phyloP scores from a whole-genome alignment of 2,113 vertebrate genomes.

The Coryphaenoides rupestris region DNA sequence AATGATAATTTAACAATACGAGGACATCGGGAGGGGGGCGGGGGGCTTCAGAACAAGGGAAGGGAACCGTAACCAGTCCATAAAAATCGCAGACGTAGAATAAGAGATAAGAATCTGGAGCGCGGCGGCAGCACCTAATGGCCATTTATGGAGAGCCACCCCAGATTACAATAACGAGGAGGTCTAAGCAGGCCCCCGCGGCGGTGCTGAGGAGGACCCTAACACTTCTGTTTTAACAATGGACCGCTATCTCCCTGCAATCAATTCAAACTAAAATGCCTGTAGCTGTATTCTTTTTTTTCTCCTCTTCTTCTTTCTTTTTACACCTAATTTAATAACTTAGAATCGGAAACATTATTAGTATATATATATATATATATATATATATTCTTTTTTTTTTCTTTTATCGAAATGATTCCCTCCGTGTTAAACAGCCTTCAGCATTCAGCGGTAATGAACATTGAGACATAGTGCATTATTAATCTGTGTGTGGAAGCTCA shows the following conservation, averaged over 20 bases:
- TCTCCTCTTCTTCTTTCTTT: slow-evolving; percentile 66
- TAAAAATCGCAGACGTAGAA: slow-evolving; percentile 58
- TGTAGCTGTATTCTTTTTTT: slow-evolving; percentile 89
- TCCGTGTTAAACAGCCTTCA: slow-evolving; percentile 99
- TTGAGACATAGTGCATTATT: slow-evolving; percentile 92
- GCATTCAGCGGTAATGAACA: slow-evolving; percentile 97
- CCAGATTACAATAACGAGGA: slow-evolving; percentile 68
- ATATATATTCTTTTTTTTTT: slow-evolving; percentile 81
- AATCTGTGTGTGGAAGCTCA: slow-evolving; percentile 91
- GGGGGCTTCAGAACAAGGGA: slow-evolving; percentile 60
- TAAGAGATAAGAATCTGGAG: slow-evolving; percentile 74
- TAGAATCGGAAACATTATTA: slow-evolving; percentile 99
- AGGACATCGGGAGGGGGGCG: slow-evolving; percentile 11
- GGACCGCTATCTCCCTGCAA: slow-evolving; percentile 92
- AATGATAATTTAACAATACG: slow-evolving; percentile 53
- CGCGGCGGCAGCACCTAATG: slow-evolving; percentile 69
- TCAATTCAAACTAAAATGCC: slow-evolving; percentile 97
- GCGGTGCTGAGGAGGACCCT: slow-evolving; percentile 58
- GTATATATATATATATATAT: slow-evolving; percentile 63
- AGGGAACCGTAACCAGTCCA: slow-evolving; percentile 54
- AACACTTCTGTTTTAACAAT: slow-evolving; percentile 82
- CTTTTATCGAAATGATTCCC: slow-evolving; percentile 93
- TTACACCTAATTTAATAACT: slow-evolving; percentile 99
- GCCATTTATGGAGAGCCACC: slow-evolving; percentile 63
- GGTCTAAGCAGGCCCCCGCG: slow-evolving; percentile 57